Base-by-base conservation (phyloP, 2,888 invertebrate genomes). In the Drosophila histrio region DNA sequence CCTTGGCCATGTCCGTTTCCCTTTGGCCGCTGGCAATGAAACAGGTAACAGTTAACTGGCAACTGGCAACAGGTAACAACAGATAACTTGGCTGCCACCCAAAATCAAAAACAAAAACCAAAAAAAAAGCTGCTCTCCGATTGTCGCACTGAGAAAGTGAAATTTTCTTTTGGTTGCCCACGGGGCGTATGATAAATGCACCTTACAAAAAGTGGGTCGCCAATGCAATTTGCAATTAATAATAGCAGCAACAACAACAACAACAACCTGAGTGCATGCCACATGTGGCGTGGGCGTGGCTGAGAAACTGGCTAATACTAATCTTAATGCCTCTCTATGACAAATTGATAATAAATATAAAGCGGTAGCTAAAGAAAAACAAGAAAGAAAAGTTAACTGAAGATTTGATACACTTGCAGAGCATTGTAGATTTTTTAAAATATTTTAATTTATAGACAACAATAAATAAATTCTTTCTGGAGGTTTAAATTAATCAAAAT, bases 171-270 rank as follows among this genome's bases (percentile, higher is more conserved):
- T 77, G 61, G 59, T n/a, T n/a, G 56, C 65, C 22, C 53, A 77
- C 52, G 61, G 66, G 82, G 74, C 74, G 83, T 77, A 79, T 87
- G 88, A 84, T 79, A 79, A 87, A 85, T 84, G 72, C 62, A 58
- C 58, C 24, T 39, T 8, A 32, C 34, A 28, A 50, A 64, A 83
- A 83, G 83, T 85, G 83, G 84, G 83, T 86, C 84, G 76, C 65
- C 46, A 50, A 65, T 80, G 88, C 86, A 85, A 83, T 86, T 82
- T 82, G 70, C 78, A 73, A 88, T 88, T 86, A 77, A 75, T 81
- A 72, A 64, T 43, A 30, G 11, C 28, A 17, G 34, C 54, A 28
- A 32, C 43, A 58, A 15, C 32, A 52, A 38, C 34, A 19, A 41
- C 39, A 44, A 44, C 36, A 56, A 49, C 22, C 50, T 49, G 41